Evolutionary conservation across 1,140 invertebrate genomes (phyloP).

Genomic region (Sarcophaga peregrina): DNA sequence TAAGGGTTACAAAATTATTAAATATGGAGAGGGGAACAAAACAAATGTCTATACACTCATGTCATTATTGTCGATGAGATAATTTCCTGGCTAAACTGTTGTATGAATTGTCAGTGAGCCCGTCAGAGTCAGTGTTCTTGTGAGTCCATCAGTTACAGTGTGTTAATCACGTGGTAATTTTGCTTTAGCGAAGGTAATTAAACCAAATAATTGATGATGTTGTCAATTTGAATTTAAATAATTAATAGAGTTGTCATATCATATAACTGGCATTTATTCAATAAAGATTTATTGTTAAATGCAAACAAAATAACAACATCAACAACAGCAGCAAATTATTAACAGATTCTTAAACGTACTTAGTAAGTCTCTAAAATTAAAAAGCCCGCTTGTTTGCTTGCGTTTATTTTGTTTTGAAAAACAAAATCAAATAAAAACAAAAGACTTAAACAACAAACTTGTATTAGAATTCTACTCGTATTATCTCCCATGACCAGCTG

Average conservation of each 20-base stretch:
- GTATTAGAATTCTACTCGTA: neutral
- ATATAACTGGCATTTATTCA: neutral
- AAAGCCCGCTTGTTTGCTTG: too few relatives aligned
- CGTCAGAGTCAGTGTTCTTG: too few relatives aligned
- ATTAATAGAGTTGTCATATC: slow-evolving; percentile 11
- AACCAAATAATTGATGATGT: slow-evolving; percentile 15
- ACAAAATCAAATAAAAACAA: neutral
- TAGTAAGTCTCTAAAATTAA: neutral
- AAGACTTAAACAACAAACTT: slow-evolving; percentile 10
- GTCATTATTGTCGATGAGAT: neutral
- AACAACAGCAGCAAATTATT: neutral
- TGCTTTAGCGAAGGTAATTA: neutral
- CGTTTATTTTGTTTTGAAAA: too few relatives aligned
- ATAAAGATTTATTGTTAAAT: neutral
- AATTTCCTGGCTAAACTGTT: neutral
- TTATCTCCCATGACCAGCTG: neutral
- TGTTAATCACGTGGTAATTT: too few relatives aligned
- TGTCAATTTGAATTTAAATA: slow-evolving; percentile 11
- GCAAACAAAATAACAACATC: neutral
- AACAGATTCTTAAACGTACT: neutral
- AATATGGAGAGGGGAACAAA: too few relatives aligned
- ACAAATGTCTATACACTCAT: neutral
- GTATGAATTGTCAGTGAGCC: neutral
- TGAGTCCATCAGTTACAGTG: too few relatives aligned
- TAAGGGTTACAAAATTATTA: too few relatives aligned